Percentiles rank a stretch among this genome's conserved stretches.
Conservation (phyloP, 2,113 vertebrate species). For the Limanda limanda region DNA sequence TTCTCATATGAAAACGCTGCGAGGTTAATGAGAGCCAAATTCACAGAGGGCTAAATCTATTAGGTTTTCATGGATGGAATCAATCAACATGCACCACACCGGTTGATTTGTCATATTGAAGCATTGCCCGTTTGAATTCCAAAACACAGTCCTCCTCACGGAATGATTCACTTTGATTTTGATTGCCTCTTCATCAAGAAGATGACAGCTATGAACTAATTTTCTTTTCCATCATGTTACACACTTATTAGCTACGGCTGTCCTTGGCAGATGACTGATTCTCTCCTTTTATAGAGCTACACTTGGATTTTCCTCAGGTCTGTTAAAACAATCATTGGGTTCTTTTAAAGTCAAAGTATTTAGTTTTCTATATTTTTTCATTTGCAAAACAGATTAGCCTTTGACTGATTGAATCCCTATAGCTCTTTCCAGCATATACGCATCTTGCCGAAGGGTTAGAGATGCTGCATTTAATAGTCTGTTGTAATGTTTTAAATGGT, state of each 20-base stretch:
- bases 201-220: conserved; percentile 81
- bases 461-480: not conserved
- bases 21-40: conserved; percentile 86
- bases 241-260: conserved; percentile 79
- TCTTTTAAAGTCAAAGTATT: conserved; percentile 44
- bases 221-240: conserved; percentile 78
- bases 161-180: conserved; percentile 82
- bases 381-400: conserved; percentile 45
- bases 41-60: conserved; percentile 84
- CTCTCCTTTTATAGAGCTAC: conserved; percentile 61
- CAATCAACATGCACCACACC: conserved; percentile 81
- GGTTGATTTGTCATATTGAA: conserved; percentile 84
- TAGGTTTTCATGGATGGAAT: conserved; percentile 83
- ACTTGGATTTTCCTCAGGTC: conserved; percentile 65
- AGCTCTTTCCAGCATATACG: not conserved
- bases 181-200: conserved; percentile 82
- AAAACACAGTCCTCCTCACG: conserved; percentile 80
- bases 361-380: conserved; percentile 38
- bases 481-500: not conserved
- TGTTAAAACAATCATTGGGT: conserved; percentile 50
- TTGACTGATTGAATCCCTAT: conserved; percentile 35
- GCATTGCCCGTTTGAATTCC: conserved; percentile 82
- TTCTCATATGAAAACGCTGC: conserved; percentile 80
- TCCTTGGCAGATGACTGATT: conserved; percentile 76
- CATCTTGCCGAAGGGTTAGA: not conserved